Conservation (phyloP, 2,888 invertebrate genomes). For the Lordiphosa fenestrarum region DNA sequence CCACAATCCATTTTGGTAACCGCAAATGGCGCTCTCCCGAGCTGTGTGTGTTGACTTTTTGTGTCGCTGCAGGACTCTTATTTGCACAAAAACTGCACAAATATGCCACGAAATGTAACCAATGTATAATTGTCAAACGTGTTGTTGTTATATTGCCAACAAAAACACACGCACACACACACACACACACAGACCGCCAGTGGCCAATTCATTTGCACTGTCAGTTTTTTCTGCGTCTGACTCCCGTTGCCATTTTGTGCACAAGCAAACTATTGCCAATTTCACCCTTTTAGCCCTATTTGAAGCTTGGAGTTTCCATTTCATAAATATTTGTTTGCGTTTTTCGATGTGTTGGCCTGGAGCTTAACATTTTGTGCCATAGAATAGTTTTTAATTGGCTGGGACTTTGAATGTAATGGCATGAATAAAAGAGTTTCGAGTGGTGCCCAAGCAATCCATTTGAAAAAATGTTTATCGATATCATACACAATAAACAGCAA, state of each 20-base stretch:
- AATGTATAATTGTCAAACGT: slow-evolving; percentile 74
- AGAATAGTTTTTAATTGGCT: slow-evolving; percentile 46
- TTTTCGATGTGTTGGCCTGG: slow-evolving; percentile 25
- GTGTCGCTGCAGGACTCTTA: slow-evolving; percentile 29
- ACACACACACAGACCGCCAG: slow-evolving; percentile 21
- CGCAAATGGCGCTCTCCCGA: slow-evolving; percentile 48
- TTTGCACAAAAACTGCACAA: slow-evolving; percentile 58
- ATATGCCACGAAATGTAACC: slow-evolving; percentile 69
- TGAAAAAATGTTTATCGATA: no score
- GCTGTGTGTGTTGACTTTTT: slow-evolving; percentile 38
- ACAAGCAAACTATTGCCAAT: slow-evolving; percentile 43
- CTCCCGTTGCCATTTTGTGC: slow-evolving; percentile 53
- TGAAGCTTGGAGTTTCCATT: slow-evolving; percentile 33
- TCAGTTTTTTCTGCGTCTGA: slow-evolving; percentile 32
- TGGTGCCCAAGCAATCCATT: not conserved
- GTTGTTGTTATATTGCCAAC: slow-evolving; percentile 59
- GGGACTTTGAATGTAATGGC: slow-evolving; percentile 31
- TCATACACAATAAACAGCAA: not conserved
- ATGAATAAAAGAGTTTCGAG: not conserved
- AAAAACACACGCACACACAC: slow-evolving; percentile 17
- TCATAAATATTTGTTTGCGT: slow-evolving; percentile 49
- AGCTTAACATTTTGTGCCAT: slow-evolving; percentile 23
- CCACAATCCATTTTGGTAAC: slow-evolving; percentile 44
- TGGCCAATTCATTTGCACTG: slow-evolving; percentile 56
- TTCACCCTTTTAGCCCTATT: slow-evolving; percentile 40